Evolutionary conservation across 2,113 vertebrate species (phyloP).

Genomic region (Petroica traversi): DNA sequence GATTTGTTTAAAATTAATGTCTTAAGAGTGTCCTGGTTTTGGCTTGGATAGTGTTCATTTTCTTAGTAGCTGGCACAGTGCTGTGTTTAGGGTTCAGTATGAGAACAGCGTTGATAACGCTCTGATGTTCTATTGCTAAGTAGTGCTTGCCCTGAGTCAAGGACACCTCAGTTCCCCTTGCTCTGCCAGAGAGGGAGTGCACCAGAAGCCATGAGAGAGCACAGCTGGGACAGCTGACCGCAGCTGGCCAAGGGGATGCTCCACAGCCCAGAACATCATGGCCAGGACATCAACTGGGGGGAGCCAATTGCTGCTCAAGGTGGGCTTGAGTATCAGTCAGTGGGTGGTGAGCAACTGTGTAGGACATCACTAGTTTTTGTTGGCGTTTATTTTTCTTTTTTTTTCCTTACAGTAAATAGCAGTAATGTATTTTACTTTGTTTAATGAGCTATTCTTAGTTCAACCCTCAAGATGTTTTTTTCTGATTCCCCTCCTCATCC

Average conservation of each 20-base stretch:
- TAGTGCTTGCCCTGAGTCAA: neutral
- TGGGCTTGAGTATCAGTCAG: neutral
- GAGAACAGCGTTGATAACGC: fast-evolving
- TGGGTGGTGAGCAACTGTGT: neutral
- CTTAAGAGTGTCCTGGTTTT: neutral
- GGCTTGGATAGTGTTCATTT: neutral
- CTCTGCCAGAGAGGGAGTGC: neutral
- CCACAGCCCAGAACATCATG: neutral
- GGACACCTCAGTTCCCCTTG: neutral
- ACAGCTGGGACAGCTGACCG: neutral
- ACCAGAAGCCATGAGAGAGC: neutral
- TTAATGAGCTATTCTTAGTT: neutral
- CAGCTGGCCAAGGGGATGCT: neutral
- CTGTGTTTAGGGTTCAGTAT: neutral
- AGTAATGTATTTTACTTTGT: neutral
- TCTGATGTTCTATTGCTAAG: neutral
- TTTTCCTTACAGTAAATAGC: neutral
- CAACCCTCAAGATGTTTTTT: neutral
- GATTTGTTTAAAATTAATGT: neutral
- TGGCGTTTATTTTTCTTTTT: neutral
- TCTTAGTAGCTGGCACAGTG: neutral
- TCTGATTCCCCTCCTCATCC: neutral
- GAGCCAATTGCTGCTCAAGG: fast-evolving
- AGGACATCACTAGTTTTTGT: neutral
- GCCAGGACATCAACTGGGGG: neutral